Percentiles rank a stretch among this genome's conserved stretches.
Conservation (phyloP, 2,113 vertebrate genomes). For the Ammospiza nelsoni region DNA sequence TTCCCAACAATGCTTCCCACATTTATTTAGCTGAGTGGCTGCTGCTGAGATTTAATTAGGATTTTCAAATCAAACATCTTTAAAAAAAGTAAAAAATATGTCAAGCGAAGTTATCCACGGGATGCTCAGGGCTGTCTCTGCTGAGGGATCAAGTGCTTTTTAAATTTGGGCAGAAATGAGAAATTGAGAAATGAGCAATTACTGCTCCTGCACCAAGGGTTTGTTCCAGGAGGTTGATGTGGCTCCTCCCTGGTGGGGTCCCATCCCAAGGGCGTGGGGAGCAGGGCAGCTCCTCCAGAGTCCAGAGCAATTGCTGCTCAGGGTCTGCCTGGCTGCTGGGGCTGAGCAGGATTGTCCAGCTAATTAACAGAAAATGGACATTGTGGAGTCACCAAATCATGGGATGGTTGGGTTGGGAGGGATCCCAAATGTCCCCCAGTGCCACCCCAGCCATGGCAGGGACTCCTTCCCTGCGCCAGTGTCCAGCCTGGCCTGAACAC, state of each 20-base stretch:
- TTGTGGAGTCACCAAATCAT: neutral
- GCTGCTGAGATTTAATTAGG: conserved; percentile 37
- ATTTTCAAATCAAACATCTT: neutral
- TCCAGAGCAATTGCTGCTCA: fast-evolving
- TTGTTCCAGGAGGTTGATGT: neutral
- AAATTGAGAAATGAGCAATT: neutral
- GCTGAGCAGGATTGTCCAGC: neutral
- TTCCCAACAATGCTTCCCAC: neutral
- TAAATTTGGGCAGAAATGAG: neutral
- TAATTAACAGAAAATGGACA: neutral
- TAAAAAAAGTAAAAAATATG: neutral
- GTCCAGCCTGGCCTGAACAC: neutral
- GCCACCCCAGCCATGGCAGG: neutral
- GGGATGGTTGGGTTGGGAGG: neutral
- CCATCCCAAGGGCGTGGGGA: fast-evolving
- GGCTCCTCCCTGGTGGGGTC: neutral
- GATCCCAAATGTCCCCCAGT: fast-evolving
- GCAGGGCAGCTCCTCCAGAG: neutral
- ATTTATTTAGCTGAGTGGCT: neutral
- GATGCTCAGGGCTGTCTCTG: neutral
- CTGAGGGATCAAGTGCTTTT: neutral
- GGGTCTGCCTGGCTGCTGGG: neutral
- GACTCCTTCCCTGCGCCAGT: neutral
- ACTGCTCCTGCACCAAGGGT: neutral
- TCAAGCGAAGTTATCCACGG: neutral